Conservation (phyloP, 2,113 vertebrate species). For the Formicarius rufipectus region DNA sequence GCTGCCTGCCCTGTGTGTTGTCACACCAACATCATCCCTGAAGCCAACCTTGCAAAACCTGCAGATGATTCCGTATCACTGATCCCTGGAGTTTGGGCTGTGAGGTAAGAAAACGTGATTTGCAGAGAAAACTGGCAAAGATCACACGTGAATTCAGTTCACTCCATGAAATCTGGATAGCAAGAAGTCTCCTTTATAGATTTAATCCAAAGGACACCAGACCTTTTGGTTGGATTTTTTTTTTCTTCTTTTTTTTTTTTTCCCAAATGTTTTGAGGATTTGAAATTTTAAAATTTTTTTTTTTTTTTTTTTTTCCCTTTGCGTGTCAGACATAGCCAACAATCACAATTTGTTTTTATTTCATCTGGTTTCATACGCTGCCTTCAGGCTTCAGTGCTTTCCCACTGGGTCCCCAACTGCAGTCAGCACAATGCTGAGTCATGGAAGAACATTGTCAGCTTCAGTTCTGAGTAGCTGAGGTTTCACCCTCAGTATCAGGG, state of each 20-base stretch:
- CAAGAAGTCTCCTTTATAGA: background rate
- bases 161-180: rapidly evolving
- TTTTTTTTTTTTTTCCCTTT: background rate
- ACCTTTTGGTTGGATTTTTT: background rate
- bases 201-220: background rate
- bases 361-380: background rate
- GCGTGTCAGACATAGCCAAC: background rate
- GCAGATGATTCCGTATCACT: rapidly evolving
- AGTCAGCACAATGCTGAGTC: background rate
- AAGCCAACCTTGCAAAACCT: background rate
- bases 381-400: background rate
- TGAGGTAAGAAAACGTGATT: background rate
- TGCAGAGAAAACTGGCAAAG: background rate
- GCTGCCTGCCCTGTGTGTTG: background rate
- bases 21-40: rapidly evolving
- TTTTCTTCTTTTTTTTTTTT: background rate
- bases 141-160: rapidly evolving
- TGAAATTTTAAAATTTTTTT: background rate
- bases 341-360: background rate
- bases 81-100: background rate
- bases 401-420: background rate
- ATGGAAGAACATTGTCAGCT: background rate
- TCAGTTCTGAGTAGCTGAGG: background rate
- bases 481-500: background rate
- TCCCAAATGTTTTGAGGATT: background rate